Base-by-base conservation (phyloP, 2,888 invertebrate genomes). In the Cheilosia variabilis region DNA sequence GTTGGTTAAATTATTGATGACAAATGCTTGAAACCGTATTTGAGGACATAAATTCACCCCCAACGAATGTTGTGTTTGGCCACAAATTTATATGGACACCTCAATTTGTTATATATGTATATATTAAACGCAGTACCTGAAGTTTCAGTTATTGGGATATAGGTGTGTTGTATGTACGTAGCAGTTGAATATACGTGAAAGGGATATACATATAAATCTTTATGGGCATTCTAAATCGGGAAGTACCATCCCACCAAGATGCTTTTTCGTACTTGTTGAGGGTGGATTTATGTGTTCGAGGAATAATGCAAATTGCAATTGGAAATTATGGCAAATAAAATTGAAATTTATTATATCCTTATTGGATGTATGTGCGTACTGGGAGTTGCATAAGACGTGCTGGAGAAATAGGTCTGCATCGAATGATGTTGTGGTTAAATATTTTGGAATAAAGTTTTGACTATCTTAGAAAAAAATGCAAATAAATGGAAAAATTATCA, bases 281-380 rank as follows among this genome's bases (percentile, higher is more conserved):
- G 77, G 77, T 78, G 77, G 69, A 78, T 69, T 69, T 78, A 78
- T 69, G 77, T 63, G 55, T 37, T 43, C 53, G 69, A 55, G 19
- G 41, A 63, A 60, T 34, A 37, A 72, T 78, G 69, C 77, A 78
- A 78, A 78, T 78, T 69, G 77, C 69, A 66, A 52, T 62, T 63
- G 63, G 60, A 76, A 71, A 60, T 76, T 63, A 76, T 81, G 52
- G 69, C 65, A 65, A 69, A 81, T 69, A 76, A 81, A 81, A 81
- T 81, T 76, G 58, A 37, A 76, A 76, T 81, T 81, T 81, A 81
- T 76, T 76, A 52, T 45, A 53, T 81, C 63, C 77, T 63, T 69
- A 69, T 69, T 19, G 53, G 68, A 43, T 58, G 17, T 45, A 31
- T 13, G 57, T 66, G 50, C 13, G 13, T 37, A 37, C 31, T 31